These are phyloP conservation scores for Muscina levida DNA, from an alignment of 2,888 invertebrate genomes.

Conservation along the genomic window DNA sequence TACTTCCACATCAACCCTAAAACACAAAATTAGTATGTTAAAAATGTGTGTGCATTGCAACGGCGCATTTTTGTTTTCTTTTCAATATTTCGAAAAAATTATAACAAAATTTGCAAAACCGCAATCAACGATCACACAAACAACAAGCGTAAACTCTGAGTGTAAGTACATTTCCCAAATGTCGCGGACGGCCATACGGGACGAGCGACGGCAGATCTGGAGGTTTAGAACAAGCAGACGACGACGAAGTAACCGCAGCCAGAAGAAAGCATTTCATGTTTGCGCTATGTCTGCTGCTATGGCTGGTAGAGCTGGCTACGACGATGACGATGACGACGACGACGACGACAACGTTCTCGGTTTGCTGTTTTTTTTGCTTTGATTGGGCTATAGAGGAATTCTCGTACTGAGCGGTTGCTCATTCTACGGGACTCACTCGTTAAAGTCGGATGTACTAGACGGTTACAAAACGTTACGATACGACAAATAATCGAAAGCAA, in stretches of 20 bases:
- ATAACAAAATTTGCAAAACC: no score
- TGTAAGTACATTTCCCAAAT: slow-evolving; percentile 22
- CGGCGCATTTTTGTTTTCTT: slow-evolving; percentile 59
- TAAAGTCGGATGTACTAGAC: slow-evolving; percentile 53
- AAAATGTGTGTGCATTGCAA: slow-evolving; percentile 30
- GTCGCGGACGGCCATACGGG: background rate
- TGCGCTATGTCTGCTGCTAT: slow-evolving; percentile 15
- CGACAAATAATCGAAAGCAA: slow-evolving; percentile 63
- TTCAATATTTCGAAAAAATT: no score
- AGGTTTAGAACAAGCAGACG: background rate
- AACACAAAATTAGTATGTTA: background rate
- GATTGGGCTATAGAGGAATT: slow-evolving; percentile 48
- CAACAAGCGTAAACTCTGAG: slow-evolving; percentile 5
- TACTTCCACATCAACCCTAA: background rate
- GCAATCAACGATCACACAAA: background rate
- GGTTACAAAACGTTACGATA: slow-evolving; percentile 55
- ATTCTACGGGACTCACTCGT: slow-evolving; percentile 62
- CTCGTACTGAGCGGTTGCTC: slow-evolving; percentile 52
- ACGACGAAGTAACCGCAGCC: no score
- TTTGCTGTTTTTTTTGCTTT: slow-evolving; percentile 4
- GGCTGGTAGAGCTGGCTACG: background rate
- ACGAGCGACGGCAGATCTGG: background rate
- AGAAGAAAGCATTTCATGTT: slow-evolving; percentile 15
- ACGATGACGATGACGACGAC: background rate
- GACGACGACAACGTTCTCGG: background rate